Conservation (phyloP, 2,797 vertebrate species). For the Allobates femoralis region DNA sequence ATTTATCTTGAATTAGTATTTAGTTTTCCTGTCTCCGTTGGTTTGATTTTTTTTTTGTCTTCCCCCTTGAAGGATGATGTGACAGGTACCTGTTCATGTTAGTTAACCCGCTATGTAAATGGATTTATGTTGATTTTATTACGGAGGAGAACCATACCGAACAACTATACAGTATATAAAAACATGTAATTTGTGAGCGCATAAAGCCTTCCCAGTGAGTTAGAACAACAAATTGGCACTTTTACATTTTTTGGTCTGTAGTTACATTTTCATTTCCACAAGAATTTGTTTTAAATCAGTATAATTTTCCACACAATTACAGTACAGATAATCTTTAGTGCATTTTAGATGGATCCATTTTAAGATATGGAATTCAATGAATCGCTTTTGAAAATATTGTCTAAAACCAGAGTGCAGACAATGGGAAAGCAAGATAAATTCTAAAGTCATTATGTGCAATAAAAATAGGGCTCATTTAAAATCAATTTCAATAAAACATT, state of each 20-base stretch:
- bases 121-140: slow-evolving; percentile 56
- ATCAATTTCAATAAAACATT: slow-evolving; percentile 62
- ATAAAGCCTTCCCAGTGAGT: slow-evolving; percentile 49
- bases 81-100: slow-evolving; percentile 52
- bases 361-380: slow-evolving; percentile 62
- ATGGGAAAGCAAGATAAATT: slow-evolving; percentile 61
- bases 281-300: slow-evolving; percentile 63
- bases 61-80: slow-evolving; percentile 19
- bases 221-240: slow-evolving; percentile 63
- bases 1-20: slow-evolving; percentile 5
- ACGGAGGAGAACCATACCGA: slow-evolving; percentile 41
- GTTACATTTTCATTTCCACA: slow-evolving; percentile 60
- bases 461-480: slow-evolving; percentile 62
- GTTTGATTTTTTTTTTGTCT: neutral
- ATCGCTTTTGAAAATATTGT: slow-evolving; percentile 61
- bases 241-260: slow-evolving; percentile 54
- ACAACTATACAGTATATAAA: slow-evolving; percentile 52
- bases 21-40: neutral
- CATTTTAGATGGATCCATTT: slow-evolving; percentile 63
- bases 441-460: slow-evolving; percentile 60
- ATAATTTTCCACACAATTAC: slow-evolving; percentile 64
- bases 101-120: slow-evolving; percentile 61
- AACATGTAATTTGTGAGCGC: slow-evolving; percentile 58
- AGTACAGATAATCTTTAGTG: slow-evolving; percentile 61
- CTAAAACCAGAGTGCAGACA: slow-evolving; percentile 54